Conservation (phyloP, 2,113 vertebrate species). For the Xiphophorus maculatus region DNA sequence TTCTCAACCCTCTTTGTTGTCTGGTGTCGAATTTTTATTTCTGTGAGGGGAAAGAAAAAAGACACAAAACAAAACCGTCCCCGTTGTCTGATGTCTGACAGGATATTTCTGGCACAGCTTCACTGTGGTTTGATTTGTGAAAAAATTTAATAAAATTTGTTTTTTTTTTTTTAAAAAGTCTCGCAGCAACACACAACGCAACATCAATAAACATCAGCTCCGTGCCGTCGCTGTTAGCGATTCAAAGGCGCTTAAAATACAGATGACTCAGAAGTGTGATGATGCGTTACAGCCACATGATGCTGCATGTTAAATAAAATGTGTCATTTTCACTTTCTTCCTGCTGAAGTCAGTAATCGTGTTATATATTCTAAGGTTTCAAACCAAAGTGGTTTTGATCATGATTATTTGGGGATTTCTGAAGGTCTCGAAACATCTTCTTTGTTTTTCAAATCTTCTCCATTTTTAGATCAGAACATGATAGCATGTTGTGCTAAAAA, state of each 20-base stretch:
- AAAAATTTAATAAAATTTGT: not conserved
- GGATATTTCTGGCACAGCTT: constrained; percentile 54
- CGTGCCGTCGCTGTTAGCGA: constrained; percentile 2
- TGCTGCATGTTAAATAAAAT: constrained; percentile 25
- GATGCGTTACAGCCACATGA: constrained; percentile 16
- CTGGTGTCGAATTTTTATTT: constrained; percentile 24
- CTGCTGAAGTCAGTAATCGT: constrained; percentile 9
- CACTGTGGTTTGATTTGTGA: not conserved
- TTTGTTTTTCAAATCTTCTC: too few species aligned
- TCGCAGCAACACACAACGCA: constrained; percentile 15
- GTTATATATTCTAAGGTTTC: too few species aligned
- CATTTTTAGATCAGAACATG: too few species aligned
- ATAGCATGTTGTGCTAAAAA: not conserved
- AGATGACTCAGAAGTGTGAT: constrained; percentile 31
- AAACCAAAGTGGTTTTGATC: not conserved
- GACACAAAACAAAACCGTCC: not conserved
- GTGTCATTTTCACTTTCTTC: constrained; percentile 34
- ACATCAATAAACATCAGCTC: constrained; percentile 35
- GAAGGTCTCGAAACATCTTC: too few species aligned
- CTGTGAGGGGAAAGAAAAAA: constrained; percentile 14
- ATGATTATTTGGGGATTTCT: not conserved
- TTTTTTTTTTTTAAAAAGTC: too few species aligned
- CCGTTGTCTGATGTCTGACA: constrained; percentile 43
- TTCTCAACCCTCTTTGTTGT: constrained; percentile 32
- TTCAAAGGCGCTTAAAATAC: constrained; percentile 30